Base-by-base conservation (phyloP, 2,888 invertebrate species). In the Caenorhabditis zanzibari region DNA sequence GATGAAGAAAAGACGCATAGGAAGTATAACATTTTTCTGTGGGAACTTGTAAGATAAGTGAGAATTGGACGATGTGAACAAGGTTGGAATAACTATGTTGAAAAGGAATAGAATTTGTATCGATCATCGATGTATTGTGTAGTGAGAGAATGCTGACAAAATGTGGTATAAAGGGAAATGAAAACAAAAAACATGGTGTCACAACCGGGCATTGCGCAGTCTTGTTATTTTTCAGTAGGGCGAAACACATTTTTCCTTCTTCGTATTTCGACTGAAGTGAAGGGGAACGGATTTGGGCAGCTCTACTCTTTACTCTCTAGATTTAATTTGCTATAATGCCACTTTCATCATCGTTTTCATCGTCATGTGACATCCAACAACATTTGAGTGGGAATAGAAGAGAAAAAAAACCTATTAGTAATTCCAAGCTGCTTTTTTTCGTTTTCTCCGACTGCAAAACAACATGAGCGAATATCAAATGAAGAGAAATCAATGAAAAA, bases 141-240 rank as follows among this genome's bases (percentile, higher is more conserved):
- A 54, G 41, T 47, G 56, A 28, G 47, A 52, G 47, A 22, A 47
- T 71, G 35, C 22, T 49, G 64, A 26, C 47, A 32, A 49, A 14
- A 38, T 44, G 26, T 47, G 35, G 44, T 69, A 75, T 54, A 41
- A 54, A 38, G 24, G n/a, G 66, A 68, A 61, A 63, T 58, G 38
- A 71, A 74, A 74, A 74, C 64, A 63, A 71, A 76, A 66, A 76
- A 76, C 56, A 59, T 32, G 68, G 69, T 69, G 77, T 54, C 69
- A 77, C 58, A 49, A 68, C 47, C 58, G 44, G 59, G 22, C 59
- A 59, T 38, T 59, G 38, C 59, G 22, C 19, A 32, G 47, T 41
- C 69, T 38, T 32, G 68, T 68, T 61, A 5, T n/a, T 49, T 66
- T 69, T 71, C 44, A 35, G 68, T 35, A 66, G 47, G 41, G 68